Evolutionary conservation across 2,888 invertebrate genomes (phyloP).

Genomic region (Camponotus fellah): DNA sequence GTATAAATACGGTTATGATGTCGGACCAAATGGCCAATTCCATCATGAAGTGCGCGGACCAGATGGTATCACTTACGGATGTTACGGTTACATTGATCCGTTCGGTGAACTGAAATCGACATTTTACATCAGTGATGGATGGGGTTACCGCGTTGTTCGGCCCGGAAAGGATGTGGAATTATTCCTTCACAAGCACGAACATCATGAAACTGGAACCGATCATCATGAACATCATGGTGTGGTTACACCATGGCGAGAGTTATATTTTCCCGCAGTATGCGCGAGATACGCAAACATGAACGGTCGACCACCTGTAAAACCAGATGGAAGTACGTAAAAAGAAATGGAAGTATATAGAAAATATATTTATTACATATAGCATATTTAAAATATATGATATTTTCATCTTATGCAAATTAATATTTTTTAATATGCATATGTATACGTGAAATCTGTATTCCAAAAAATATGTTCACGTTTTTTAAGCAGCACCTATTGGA

Average conservation of each 20-base stretch:
- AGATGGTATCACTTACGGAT: slow-evolving; percentile 93
- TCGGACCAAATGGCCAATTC: slow-evolving; percentile 91
- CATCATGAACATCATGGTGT: slow-evolving; percentile 87
- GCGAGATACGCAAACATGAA: slow-evolving; percentile 86
- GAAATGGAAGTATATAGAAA: not conserved
- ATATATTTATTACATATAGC: not conserved
- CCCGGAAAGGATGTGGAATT: slow-evolving; percentile 91
- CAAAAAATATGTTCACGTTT: not conserved
- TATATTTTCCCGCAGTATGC: slow-evolving; percentile 92
- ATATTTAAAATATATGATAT: not conserved
- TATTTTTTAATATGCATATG: not conserved
- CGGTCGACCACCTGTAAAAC: slow-evolving; percentile 47
- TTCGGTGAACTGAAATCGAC: slow-evolving; percentile 90
- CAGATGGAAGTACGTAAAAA: slow-evolving; percentile 56
- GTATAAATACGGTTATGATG: slow-evolving; percentile 93
- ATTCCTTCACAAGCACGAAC: slow-evolving; percentile 87
- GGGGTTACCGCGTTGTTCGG: slow-evolving; percentile 92
- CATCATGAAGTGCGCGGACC: slow-evolving; percentile 93
- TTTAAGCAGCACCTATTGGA: slow-evolving; percentile 31
- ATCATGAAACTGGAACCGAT: slow-evolving; percentile 72
- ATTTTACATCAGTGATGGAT: slow-evolving; percentile 92
- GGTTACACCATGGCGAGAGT: slow-evolving; percentile 89
- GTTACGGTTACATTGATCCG: slow-evolving; percentile 92
- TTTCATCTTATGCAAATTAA: not conserved
- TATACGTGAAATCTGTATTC: not conserved